Conservation (phyloP, 2,888 invertebrate species). For the Philopedon plagiatum region DNA sequence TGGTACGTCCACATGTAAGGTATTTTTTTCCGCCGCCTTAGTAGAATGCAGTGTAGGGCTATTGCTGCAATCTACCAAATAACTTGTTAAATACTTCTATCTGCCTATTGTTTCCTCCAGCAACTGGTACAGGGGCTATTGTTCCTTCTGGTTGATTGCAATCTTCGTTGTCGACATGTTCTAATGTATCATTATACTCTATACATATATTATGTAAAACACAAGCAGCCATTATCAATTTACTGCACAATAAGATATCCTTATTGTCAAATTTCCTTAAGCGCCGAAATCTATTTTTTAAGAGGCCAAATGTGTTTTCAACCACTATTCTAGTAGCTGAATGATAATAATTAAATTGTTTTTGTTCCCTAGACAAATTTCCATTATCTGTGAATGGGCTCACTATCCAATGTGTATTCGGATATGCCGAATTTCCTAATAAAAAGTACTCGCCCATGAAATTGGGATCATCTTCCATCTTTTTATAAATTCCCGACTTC, state of each 20-base stretch:
- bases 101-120: too few species aligned
- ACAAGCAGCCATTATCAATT: neutral
- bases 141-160: too few species aligned
- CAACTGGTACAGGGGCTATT: too few species aligned
- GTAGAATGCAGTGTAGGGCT: too few species aligned
- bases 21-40: too few species aligned
- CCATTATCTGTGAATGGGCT: conserved; percentile 51
- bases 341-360: conserved; percentile 47
- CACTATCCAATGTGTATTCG: conserved; percentile 46
- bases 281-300: conserved; percentile 52
- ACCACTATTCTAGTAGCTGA: conserved; percentile 46
- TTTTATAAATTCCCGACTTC: conserved; percentile 48
- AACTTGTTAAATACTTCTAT: too few species aligned
- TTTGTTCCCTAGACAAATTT: conserved; percentile 41
- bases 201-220: conserved; percentile 49
- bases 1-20: too few species aligned
- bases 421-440: conserved; percentile 52
- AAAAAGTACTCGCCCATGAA: conserved; percentile 16
- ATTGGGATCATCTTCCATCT: neutral
- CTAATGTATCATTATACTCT: neutral
- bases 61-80: too few species aligned
- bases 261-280: conserved; percentile 38
- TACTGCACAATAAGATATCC: conserved; percentile 20
- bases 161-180: too few species aligned
- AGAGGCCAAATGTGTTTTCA: conserved; percentile 51